A percentile compares a stretch with the other conserved stretches of the same genome.
These are phyloP conservation scores for Thunnus maccoyii DNA, from an alignment of 2,113 vertebrate genomes.

Conservation along the genomic window DNA sequence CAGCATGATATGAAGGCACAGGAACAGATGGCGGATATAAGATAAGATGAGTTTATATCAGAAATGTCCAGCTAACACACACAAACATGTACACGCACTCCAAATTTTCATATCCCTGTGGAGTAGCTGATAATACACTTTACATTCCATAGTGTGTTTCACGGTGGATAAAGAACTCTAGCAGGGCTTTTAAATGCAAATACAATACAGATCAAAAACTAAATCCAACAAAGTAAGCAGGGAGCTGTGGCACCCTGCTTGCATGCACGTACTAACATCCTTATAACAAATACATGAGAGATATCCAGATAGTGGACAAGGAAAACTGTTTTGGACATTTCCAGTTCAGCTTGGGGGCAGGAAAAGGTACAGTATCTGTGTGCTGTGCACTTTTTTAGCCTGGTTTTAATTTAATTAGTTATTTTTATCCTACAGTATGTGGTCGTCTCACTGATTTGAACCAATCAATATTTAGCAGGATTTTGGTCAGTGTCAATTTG, in stretches of 20 bases:
- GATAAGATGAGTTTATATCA: background rate
- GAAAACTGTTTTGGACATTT: background rate
- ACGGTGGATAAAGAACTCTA: background rate
- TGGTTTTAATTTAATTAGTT: no score
- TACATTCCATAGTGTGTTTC: background rate
- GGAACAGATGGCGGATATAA: conserved; percentile 19
- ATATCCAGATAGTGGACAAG: background rate
- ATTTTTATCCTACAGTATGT: no score
- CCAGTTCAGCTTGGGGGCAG: no score
- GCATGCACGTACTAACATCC: background rate
- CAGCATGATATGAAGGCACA: background rate
- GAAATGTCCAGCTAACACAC: conserved; percentile 9
- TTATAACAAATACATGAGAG: conserved; percentile 1
- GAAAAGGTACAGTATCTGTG: no score
- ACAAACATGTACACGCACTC: background rate
- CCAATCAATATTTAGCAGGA: no score
- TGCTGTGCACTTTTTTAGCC: no score
- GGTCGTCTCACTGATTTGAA: no score
- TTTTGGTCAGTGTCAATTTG: background rate
- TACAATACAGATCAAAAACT: conserved; percentile 14
- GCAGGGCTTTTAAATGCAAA: background rate
- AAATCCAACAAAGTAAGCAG: background rate
- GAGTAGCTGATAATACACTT: conserved; percentile 7
- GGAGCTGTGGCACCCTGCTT: background rate
- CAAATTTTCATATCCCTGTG: conserved; percentile 9